phyloP scores from a whole-genome alignment of 2,797 vertebrate species.

The Anguilla anguilla region DNA sequence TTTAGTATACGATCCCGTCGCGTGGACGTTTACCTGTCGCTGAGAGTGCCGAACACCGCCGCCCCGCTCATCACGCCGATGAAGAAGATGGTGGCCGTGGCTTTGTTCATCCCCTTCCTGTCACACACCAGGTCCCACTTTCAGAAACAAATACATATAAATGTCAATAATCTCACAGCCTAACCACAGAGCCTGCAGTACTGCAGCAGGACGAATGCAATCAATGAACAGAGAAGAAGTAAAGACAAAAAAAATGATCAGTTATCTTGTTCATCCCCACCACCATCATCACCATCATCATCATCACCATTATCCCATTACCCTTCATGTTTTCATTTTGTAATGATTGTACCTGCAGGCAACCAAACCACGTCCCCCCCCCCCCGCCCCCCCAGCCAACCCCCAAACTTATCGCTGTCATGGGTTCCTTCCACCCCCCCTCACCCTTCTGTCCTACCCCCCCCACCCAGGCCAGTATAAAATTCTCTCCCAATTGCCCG shows the following conservation, averaged over 20 bases:
- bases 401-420: no score
- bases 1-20: background rate
- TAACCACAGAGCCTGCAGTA: background rate
- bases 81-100: conserved; percentile 65
- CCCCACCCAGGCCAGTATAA: no score
- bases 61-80: conserved; percentile 66
- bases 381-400: no score
- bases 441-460: no score
- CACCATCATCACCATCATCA: background rate
- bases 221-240: background rate
- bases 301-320: no score
- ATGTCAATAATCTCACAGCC: background rate
- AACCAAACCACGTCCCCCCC: no score
- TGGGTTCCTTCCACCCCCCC: no score
- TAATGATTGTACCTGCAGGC: no score
- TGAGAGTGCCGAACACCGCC: conserved; percentile 60
- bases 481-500: no score
- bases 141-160: background rate
- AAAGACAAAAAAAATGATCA: background rate
- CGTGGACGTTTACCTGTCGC: conserved; percentile 60
- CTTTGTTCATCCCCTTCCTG: conserved; percentile 60
- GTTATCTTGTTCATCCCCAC: background rate
- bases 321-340: no score
- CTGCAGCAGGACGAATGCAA: background rate
- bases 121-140: conserved; percentile 77